A percentile compares a stretch with the other conserved stretches of the same genome.
Evolutionary conservation across 2,113 vertebrate genomes (phyloP).

Genomic region (zebrafish (Danio rerio)): GRCz12tu NC_133184.1:13722501-13723000

Average conservation of each 20-base stretch:
- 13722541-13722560: not conserved
- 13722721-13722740: slow-evolving; percentile 44
- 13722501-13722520: no score
- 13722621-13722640: slow-evolving; percentile 12
- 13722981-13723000: no score
- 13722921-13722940: no score
- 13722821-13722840: slow-evolving; percentile 10
- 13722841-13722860: not conserved
- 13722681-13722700: slow-evolving; percentile 26
- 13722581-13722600: no score
- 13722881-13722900: no score
- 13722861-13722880: no score
- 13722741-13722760: slow-evolving; percentile 32
- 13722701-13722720: slow-evolving; percentile 51
- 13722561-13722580: not conserved
- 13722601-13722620: no score
- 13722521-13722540: not conserved
- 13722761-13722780: slow-evolving; percentile 46
- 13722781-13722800: slow-evolving; percentile 47
- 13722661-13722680: slow-evolving; percentile 19
- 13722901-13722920: no score
- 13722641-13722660: slow-evolving; percentile 14
- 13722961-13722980: no score
- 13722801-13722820: slow-evolving; percentile 30
- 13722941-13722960: no score